Base-by-base conservation (phyloP, 2,888 invertebrate genomes). In the Cryptus viduatorius region DNA sequence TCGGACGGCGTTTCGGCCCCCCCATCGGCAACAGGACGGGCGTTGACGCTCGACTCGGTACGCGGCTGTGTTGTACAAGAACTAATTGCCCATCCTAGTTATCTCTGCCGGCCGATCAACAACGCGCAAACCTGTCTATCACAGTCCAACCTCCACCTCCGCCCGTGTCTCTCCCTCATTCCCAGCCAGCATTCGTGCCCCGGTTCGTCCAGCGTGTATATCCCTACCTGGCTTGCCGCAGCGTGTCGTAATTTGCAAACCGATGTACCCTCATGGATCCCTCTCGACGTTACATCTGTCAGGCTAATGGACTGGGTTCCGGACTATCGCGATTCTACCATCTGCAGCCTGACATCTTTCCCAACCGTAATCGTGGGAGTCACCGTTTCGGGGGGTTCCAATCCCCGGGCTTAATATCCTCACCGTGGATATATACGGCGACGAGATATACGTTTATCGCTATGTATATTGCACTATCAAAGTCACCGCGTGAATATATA, bases 201-300 rank as follows among this genome's bases (percentile, higher is more conserved):
- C 44, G 29, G 72, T 84, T 84, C 68, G 48, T 65, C 61, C 75
- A 68, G 76, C 65, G 29, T 14, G 61, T 61, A n/a, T 72, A 46
- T 64, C 68, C 76, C 67, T 59, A 82, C 88, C 91, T 90, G 61
- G 89, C 90, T 90, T 90, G 83, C 79, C 79, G 14, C 61, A 68
- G 89, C 87, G 87, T 89, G 91, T 89, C 89, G 92, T 90, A 91
- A 92, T 92, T 92, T 91, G 91, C 90, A 91, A 88, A 89, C 90
- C 90, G 88, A 91, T 91, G 90, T 90, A 82, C 79, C 73, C 72
- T 82, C 79, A 75, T 69, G 56, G 48, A 79, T 64, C 68, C 48
- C 88, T 88, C 90, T 90, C 89, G 88, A 88, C 88, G 90, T 90
- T 91, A 91, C 90, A 91, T 91, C 91, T 92, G 91, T 92, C 92